Base-by-base conservation (phyloP, 2,113 vertebrate genomes). In the Mus musculus region DNA sequence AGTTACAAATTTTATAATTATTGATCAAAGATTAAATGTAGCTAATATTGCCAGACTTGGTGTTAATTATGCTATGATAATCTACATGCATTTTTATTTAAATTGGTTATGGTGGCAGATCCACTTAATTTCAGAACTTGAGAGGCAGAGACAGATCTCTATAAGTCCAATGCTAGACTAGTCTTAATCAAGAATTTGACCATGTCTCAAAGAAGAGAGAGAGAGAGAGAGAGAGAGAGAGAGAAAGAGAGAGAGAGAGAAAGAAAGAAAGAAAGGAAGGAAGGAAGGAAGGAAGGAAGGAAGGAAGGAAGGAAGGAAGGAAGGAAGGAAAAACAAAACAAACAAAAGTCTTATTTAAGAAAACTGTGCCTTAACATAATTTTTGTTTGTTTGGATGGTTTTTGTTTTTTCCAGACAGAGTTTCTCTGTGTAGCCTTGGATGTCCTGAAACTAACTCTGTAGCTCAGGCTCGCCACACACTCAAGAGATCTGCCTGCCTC, bases 1-100 rank as follows among this genome's bases (percentile, higher is more conserved):
- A 91, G 63, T 39, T 69, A 80, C 56, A 77, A 33, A 89, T 76
- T 95, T 73, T 94, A 39, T 90, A 82, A 89, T 54, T 84, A 28
- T 73, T 33, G 10, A 72, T 87, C 10, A 89, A 49, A 6, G 8
- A 67, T 92, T 85, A 92, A 78, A 88, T 33, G 90, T 16, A 94
- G 33, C 33, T 91, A 91, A 95, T 93, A 88, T 3, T 86, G 54
- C 59, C 80, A 82, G 71, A 26, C 75, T 86, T 76, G 59, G 39
- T 61, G 24, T 90, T 82, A 89, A 69, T 63, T 73, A 92, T 85
- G 46, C 93, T 24, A 87, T 69, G 8, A 42, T 11, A 91, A 84
- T 46, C 19, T 49, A 76, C 30, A 69, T 52, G 28, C 0, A 67
- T 26, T 80, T 52, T 69, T 69, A 52, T n/a, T 82, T 63, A 84